phyloP scores from a whole-genome alignment of 2,113 vertebrate species.

The Merops nubicus region DNA sequence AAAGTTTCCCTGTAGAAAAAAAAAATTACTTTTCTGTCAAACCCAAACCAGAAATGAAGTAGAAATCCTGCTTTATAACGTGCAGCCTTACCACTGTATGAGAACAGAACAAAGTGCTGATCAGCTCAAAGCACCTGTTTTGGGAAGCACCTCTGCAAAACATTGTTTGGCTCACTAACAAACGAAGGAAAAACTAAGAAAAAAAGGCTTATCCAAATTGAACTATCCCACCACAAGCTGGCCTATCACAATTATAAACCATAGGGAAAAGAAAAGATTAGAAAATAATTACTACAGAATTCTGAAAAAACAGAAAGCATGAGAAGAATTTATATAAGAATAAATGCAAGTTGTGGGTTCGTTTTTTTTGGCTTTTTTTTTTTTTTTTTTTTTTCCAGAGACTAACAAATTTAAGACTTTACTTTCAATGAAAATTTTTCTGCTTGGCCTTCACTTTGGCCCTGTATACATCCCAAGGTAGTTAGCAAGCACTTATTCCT shows the following conservation, averaged over 20 bases:
- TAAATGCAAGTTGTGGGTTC: not conserved
- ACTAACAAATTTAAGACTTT: not conserved
- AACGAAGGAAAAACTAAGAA: not conserved
- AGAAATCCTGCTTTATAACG: not conserved
- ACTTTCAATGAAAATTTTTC: not conserved
- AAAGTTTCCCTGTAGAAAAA: not conserved
- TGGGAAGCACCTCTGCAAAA: not conserved
- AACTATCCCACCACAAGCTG: not conserved
- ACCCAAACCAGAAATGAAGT: not conserved
- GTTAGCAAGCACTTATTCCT: not conserved
- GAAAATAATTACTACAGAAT: not conserved
- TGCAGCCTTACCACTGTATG: not conserved
- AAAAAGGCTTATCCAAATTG: not conserved
- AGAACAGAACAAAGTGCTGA: not conserved
- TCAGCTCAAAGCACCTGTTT: not conserved
- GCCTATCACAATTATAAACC: not conserved
- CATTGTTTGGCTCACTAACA: not conserved
- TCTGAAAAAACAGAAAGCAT: accelerated
- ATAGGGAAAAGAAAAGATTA: not conserved
- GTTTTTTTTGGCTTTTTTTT: too few relatives aligned
- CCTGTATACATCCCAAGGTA: not conserved
- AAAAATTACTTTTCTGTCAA: not conserved
- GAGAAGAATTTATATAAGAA: not conserved
- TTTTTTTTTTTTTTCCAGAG: not conserved
- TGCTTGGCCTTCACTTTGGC: not conserved